Percentiles rank a stretch among this genome's conserved stretches.
Conservation (phyloP, 2,113 vertebrate species). For the Pterocles gutturalis region DNA sequence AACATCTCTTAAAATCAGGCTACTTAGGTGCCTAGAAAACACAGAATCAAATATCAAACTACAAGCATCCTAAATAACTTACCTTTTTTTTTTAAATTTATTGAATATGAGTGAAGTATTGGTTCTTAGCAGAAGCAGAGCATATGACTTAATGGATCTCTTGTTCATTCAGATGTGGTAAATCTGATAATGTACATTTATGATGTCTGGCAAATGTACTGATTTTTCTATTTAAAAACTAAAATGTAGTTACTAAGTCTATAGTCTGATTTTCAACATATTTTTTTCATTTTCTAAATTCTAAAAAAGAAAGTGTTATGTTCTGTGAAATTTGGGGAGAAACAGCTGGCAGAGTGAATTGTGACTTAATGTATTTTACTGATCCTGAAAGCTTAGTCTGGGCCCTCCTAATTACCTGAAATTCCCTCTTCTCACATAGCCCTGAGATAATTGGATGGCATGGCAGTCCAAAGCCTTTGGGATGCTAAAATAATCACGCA, state of each 20-base stretch:
- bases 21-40: not conserved
- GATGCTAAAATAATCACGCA: conserved; percentile 56
- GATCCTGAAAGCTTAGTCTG: not conserved
- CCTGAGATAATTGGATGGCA: conserved; percentile 41
- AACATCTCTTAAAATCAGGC: not conserved
- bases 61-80: not conserved
- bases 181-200: not conserved
- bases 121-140: not conserved
- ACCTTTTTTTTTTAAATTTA: not conserved
- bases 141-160: not conserved
- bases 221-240: not conserved
- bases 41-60: not conserved
- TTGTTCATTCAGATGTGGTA: not conserved
- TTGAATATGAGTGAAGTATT: not conserved
- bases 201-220: not conserved
- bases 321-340: not conserved
- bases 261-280: not conserved
- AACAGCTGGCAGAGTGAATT: not conserved
- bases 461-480: conserved; percentile 51
- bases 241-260: not conserved
- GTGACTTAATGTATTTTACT: not conserved
- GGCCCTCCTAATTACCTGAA: not conserved
- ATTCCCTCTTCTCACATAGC: conserved; percentile 33
- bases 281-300: not conserved
- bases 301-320: not conserved